A percentile compares a stretch with the other conserved stretches of the same genome.
These are phyloP conservation scores for Pipistrellus pygmaeus DNA, from an alignment of 2,797 vertebrate species.

Conservation along the genomic window DNA sequence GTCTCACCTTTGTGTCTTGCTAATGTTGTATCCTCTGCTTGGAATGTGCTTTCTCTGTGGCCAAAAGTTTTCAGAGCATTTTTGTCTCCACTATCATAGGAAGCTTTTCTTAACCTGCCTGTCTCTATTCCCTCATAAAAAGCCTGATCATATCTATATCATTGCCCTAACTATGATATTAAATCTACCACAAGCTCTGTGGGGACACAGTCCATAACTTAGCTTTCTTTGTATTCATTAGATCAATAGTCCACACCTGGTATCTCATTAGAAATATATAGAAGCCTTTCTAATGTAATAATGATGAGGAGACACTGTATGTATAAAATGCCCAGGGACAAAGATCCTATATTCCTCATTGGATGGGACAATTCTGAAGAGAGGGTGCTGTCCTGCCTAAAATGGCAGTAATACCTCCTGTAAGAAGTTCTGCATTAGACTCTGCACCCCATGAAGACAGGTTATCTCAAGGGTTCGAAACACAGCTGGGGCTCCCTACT, in stretches of 20 bases:
- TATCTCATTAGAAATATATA: background rate
- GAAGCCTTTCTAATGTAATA: background rate
- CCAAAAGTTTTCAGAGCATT: background rate
- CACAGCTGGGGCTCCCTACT: background rate
- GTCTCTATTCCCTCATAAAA: background rate
- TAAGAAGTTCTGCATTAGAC: background rate
- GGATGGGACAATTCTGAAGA: background rate
- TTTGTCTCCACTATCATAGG: background rate
- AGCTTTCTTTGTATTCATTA: background rate
- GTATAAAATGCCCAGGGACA: background rate
- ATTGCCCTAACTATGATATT: background rate
- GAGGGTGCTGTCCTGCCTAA: background rate
- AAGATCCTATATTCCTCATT: background rate
- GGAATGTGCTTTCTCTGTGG: background rate
- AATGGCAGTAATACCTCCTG: background rate
- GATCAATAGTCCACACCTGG: background rate
- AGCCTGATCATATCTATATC: background rate
- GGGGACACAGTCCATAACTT: background rate
- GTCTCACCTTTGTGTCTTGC: background rate
- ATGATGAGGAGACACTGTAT: background rate
- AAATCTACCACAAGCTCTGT: background rate
- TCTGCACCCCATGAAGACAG: background rate
- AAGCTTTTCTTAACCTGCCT: background rate
- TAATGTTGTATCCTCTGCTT: background rate
- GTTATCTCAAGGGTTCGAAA: background rate